phyloP scores from a whole-genome alignment of 2,888 invertebrate genomes.

The Trachelus tabidus region DNA sequence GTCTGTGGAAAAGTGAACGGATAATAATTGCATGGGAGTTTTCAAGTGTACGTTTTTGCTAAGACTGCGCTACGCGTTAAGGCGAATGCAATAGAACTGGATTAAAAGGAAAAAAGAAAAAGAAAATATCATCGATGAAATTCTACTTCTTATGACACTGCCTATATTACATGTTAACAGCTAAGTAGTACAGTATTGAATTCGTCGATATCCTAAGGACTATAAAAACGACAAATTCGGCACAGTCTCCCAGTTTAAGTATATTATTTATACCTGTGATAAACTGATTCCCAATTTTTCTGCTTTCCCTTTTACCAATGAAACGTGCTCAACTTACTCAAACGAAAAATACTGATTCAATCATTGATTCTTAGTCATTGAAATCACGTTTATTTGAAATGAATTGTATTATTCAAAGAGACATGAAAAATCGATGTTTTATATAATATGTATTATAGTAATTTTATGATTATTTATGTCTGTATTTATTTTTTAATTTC shows the following conservation, averaged over 20 bases:
- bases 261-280: conserved; percentile 35
- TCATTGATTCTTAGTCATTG: conserved; percentile 21
- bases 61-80: conserved; percentile 27
- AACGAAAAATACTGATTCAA: conserved; percentile 12
- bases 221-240: conserved; percentile 28
- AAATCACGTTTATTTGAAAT: conserved; percentile 14
- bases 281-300: conserved; percentile 23
- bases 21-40: conserved; percentile 13
- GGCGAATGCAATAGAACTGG: conserved; percentile 23
- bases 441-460: conserved; percentile 63
- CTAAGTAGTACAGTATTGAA: conserved; percentile 25
- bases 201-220: conserved; percentile 27
- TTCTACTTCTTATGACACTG: conserved; percentile 46
- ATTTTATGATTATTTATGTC: conserved; percentile 62
- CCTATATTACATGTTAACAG: conserved; percentile 41
- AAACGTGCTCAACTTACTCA: conserved; percentile 35
- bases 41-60: conserved; percentile 26
- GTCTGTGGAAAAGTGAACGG: neutral
- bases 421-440: conserved; percentile 46
- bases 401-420: conserved; percentile 40
- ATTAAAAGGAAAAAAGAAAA: conserved; percentile 32
- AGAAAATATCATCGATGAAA: conserved; percentile 30
- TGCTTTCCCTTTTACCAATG: conserved; percentile 19
- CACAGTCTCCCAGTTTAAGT: conserved; percentile 31
- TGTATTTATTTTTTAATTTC: conserved; percentile 61